phyloP scores from a whole-genome alignment of 2,797 vertebrate genomes.

The Pseudotriccus pelzelni region DNA sequence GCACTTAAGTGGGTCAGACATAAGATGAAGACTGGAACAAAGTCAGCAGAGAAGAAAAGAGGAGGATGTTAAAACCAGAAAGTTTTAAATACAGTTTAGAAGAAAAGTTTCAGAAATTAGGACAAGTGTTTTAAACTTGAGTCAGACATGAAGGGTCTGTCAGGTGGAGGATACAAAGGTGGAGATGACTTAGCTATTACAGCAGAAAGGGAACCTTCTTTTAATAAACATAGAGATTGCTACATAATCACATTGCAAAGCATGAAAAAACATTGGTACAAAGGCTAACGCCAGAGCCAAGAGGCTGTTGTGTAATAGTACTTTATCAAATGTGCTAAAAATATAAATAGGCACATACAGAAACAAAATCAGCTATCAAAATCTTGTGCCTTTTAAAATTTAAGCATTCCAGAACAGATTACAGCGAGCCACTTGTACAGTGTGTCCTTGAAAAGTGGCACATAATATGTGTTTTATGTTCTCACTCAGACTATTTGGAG shows the following conservation, averaged over 20 bases:
- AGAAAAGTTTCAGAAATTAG: constrained; percentile 27
- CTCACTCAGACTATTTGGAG: not conserved
- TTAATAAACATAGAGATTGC: not conserved
- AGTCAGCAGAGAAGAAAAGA: constrained; percentile 37
- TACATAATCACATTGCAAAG: not conserved
- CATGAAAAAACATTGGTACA: not conserved
- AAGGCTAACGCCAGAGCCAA: not conserved
- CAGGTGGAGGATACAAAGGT: not conserved
- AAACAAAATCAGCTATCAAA: constrained; percentile 17
- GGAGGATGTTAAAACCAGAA: constrained; percentile 12
- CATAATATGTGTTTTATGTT: not conserved
- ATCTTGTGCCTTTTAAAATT: constrained; percentile 17
- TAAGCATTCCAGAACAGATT: not conserved
- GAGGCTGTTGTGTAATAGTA: not conserved
- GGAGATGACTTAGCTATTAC: not conserved
- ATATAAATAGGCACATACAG: not conserved
- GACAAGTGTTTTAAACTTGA: constrained; percentile 19
- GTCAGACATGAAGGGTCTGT: not conserved
- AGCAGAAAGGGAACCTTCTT: not conserved
- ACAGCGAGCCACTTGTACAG: not conserved
- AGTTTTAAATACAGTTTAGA: not conserved
- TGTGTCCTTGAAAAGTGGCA: not conserved
- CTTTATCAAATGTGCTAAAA: constrained; percentile 13
- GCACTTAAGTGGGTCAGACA: constrained; percentile 35
- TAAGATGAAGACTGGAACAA: constrained; percentile 37